Base-by-base conservation (phyloP, 2,888 invertebrate species). In the Oligia latruncula region DNA sequence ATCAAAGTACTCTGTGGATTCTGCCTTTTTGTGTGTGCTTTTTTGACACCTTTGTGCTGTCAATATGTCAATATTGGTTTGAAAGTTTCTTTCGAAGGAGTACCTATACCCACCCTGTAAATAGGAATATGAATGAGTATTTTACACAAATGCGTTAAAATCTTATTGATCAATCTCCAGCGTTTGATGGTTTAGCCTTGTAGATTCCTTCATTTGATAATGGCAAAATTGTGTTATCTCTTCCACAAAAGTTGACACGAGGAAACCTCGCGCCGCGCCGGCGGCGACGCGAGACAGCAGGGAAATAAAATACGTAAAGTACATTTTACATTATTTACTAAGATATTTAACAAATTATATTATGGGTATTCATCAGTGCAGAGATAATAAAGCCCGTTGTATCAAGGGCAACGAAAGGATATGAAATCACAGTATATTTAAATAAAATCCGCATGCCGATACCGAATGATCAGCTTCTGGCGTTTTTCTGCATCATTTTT, bases 281-380 rank as follows among this genome's bases (percentile, higher is more conserved):
- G 35, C 23, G 29, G 9, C 23, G 1, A 43, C 29, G 40, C 6
- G 6, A 20, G n/a, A 40, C 15, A 6, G 6, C 35, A 40, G 4
- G 0, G 35, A 78, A 81, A 78, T 81, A 78, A 75, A 83, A 85
- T 40, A 65, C 67, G 15, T 43, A 8, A 35, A 60, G 17, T 62
- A 71, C 17, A 67, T 71, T 77, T 81, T 52, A 72, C 60, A 72
- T 83, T 78, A 65, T 84, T 78, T 87, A 87, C 62, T 84, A 66
- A 40, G n/a, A 58, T 62, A 55, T 66, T 35, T 64, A 60, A 72
- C 65, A 74, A 82, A 74, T 58, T 43, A 64, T 52, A 46, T 40
- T 40, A 64, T 64, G 6, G 66, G 46, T 67, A 49, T 58, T 70
- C 46, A 82, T 77, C 65, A 77, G 70, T 66, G 35, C 78, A 65